These are phyloP conservation scores for Cotesia chilonis DNA, from an alignment of 1,140 invertebrate species.

Conservation along the genomic window DNA sequence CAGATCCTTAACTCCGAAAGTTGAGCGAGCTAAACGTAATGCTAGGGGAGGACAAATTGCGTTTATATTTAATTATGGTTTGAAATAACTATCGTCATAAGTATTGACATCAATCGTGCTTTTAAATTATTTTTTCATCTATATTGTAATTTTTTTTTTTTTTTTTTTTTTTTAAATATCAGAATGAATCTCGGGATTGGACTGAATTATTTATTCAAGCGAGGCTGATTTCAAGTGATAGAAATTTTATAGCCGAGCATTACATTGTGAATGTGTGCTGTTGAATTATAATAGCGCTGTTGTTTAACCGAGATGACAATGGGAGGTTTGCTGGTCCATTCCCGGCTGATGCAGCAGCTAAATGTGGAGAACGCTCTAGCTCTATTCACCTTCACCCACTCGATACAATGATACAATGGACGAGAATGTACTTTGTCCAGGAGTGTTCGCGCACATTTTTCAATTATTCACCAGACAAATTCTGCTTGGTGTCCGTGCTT, in stretches of 20 bases:
- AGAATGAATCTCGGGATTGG: no score
- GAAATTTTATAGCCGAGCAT: not conserved
- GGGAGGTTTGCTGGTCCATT: slow-evolving; percentile 35
- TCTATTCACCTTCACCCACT: slow-evolving; percentile 35
- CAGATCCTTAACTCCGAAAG: slow-evolving; percentile 4
- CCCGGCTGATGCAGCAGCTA: slow-evolving; percentile 2
- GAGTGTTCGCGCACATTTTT: no score
- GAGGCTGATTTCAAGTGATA: not conserved
- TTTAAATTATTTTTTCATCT: slow-evolving; percentile 6
- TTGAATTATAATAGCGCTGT: slow-evolving; percentile 38
- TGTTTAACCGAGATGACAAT: slow-evolving; percentile 64
- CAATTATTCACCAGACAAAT: no score
- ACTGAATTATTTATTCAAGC: no score
- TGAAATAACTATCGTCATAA: slow-evolving; percentile 47
- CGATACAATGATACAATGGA: slow-evolving; percentile 42
- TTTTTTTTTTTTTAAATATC: not conserved
- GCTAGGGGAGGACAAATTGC: slow-evolving; percentile 59
- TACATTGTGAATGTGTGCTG: slow-evolving; percentile 1
- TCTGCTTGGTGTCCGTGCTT: no score
- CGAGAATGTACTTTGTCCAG: not conserved
- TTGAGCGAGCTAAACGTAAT: slow-evolving; percentile 35
- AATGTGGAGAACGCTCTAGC: not conserved
- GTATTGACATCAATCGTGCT: slow-evolving; percentile 8
- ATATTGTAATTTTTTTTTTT: slow-evolving; percentile 29
- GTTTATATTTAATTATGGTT: slow-evolving; percentile 64